A percentile compares a stretch with the other conserved stretches of the same genome.
phyloP scores from a whole-genome alignment of 2,797 vertebrate genomes.

The Myotis daubentonii region DNA sequence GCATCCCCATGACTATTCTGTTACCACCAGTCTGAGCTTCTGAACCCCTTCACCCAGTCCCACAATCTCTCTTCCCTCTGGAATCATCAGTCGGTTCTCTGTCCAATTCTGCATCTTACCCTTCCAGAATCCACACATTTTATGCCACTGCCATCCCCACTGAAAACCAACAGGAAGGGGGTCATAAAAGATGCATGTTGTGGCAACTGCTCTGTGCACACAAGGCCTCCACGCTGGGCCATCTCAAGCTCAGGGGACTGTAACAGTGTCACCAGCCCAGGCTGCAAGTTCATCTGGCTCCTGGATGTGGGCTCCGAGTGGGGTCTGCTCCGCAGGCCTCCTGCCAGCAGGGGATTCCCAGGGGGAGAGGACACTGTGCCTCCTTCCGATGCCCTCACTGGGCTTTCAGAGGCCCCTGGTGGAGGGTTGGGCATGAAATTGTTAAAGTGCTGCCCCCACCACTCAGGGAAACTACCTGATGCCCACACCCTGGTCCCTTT shows the following conservation, averaged over 20 bases:
- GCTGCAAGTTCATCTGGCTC: not conserved
- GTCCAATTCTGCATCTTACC: not conserved
- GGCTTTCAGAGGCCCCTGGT: not conserved
- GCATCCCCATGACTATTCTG: not conserved
- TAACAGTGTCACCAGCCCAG: not conserved
- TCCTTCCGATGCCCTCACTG: not conserved
- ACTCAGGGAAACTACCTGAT: not conserved
- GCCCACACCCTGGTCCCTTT: not conserved
- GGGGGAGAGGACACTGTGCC: accelerated
- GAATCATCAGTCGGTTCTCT: not conserved
- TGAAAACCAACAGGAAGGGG: not conserved
- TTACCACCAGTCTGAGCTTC: not conserved
- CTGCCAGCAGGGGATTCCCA: not conserved
- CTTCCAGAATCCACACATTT: not conserved
- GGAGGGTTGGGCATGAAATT: accelerated
- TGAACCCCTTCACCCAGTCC: not conserved
- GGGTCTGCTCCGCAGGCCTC: not conserved
- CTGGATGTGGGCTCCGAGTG: not conserved
- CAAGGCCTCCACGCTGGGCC: not conserved
- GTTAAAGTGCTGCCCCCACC: not conserved
- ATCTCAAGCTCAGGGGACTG: not conserved
- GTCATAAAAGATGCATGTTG: not conserved
- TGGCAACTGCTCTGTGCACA: not conserved
- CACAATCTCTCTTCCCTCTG: not conserved
- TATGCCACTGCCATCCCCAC: not conserved